phyloP scores from a whole-genome alignment of 2,113 vertebrate species.

The Neofelis nebulosa region DNA sequence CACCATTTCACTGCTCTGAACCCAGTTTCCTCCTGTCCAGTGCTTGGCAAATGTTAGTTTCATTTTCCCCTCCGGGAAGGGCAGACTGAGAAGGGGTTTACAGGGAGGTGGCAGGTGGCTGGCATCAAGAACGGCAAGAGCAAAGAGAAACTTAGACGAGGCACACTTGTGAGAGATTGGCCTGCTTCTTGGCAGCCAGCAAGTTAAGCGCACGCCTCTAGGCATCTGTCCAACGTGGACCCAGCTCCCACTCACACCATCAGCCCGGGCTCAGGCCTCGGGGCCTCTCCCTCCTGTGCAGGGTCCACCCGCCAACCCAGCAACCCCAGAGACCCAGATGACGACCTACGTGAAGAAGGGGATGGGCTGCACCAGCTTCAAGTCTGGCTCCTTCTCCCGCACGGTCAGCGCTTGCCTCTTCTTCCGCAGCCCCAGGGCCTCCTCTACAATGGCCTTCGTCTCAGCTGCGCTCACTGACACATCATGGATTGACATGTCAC shows the following conservation, averaged over 20 bases:
- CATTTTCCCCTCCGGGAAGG: not conserved
- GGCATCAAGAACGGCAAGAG: not conserved
- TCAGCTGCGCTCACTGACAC: constrained; percentile 92
- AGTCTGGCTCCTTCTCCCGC: constrained; percentile 89
- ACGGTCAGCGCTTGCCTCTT: constrained; percentile 89
- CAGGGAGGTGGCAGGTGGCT: not conserved
- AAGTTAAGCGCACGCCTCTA: rapidly evolving
- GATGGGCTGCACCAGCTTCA: constrained; percentile 91
- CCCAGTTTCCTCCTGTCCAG: not conserved
- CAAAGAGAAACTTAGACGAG: not conserved
- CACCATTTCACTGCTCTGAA: not conserved
- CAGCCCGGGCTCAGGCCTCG: not conserved
- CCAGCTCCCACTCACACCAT: not conserved
- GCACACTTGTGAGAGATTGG: not conserved
- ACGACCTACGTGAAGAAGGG: constrained; percentile 93
- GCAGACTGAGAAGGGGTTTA: not conserved
- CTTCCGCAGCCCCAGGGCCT: constrained; percentile 92
- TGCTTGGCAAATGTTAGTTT: not conserved
- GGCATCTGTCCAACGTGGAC: not conserved
- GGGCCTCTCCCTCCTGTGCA: not conserved
- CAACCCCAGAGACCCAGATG: not conserved
- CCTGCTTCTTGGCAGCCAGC: not conserved
- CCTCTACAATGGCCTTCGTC: constrained; percentile 88
- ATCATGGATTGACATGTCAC: constrained; percentile 93
- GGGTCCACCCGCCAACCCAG: not conserved